Base-by-base conservation (phyloP, 2,888 invertebrate species). In the Mayetiola destructor region DNA sequence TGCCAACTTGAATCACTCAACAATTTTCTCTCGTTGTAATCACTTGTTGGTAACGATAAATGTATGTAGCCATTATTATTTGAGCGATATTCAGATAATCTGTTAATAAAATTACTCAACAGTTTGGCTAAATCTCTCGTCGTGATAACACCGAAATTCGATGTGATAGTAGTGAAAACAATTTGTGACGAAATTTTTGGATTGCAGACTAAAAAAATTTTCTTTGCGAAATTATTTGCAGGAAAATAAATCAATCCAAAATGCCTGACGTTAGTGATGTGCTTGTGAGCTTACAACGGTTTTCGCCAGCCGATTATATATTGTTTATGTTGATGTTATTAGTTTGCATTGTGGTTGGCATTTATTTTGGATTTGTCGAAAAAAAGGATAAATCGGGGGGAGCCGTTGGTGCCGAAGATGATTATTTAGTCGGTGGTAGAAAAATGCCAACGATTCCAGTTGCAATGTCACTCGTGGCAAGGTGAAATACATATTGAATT, bases 381-480 rank as follows among this genome's bases (percentile, higher is more conserved):
- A 81, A 82, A 64, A 67, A 71, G 16, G 64, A 74, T 65, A 65
- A 69, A 61, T 69, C 74, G 1, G 20, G 39, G 20, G 42, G 35
- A 2, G 53, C 36, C 18, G 66, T 68, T 2, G 62, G 66, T 2
- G 76, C 82, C 1, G 82, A 83, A 64, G 78, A 80, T 64, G 84
- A 85, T 63, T 89, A 89, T 68, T 76, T 91, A 61, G 81, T 90
- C 71, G 90, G 88, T 6, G 85, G 85, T 8, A 76, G 88, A 61
- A 82, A 81, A 65, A 88, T 90, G 88, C 76, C 79, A 57, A 76
- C 82, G 4, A 72, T 88, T 61, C 90, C 91, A 0, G 83, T 90
- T 30, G 80, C 87, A 32, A 77, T 89, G 70, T 89, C 89, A 1
- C 73, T 92, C 52, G 81, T 90, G 57, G 90, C 91, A 32, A 88